Percentiles rank a stretch among this genome's conserved stretches.
Evolutionary conservation across 2,888 invertebrate genomes (phyloP).

Genomic region (Stenotaenia linearis): DNA sequence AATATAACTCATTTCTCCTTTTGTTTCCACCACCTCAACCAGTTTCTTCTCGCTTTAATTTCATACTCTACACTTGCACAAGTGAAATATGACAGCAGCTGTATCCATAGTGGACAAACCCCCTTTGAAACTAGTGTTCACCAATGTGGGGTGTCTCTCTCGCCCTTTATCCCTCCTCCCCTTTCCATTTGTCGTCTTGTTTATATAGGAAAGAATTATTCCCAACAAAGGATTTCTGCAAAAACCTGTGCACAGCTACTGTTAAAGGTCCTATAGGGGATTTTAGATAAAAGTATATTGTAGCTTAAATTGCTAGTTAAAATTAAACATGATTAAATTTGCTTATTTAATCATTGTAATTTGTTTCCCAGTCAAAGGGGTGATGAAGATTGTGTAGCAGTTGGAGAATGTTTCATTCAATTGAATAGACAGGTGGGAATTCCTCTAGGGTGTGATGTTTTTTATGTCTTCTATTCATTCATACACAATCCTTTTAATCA

Average conservation of each 20-base stretch:
- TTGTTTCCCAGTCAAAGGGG: neutral
- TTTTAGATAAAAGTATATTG: too few relatives aligned
- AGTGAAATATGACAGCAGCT: neutral
- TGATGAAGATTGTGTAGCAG: conserved; percentile 1
- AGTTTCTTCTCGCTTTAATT: neutral
- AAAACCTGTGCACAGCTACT: neutral
- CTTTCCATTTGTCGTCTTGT: conserved; percentile 7
- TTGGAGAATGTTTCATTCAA: neutral
- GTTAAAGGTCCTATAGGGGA: neutral
- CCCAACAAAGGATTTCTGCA: neutral
- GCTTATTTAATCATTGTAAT: neutral
- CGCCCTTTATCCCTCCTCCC: neutral
- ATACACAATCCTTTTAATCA: conserved; percentile 23
- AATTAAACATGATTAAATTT: neutral
- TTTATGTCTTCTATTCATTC: neutral
- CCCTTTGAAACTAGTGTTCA: conserved; percentile 14
- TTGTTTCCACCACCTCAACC: too few relatives aligned
- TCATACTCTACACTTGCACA: neutral
- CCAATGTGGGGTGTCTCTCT: neutral
- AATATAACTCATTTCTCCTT: too few relatives aligned
- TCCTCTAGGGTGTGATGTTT: neutral
- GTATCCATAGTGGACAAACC: conserved; percentile 24
- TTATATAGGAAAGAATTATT: conserved; percentile 18
- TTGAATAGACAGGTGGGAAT: conserved; percentile 3
- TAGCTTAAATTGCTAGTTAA: neutral